Percentiles rank a stretch among this genome's conserved stretches.
Evolutionary conservation across 2,113 vertebrate genomes (phyloP).

Genomic region (Eurystomus gularis): DNA sequence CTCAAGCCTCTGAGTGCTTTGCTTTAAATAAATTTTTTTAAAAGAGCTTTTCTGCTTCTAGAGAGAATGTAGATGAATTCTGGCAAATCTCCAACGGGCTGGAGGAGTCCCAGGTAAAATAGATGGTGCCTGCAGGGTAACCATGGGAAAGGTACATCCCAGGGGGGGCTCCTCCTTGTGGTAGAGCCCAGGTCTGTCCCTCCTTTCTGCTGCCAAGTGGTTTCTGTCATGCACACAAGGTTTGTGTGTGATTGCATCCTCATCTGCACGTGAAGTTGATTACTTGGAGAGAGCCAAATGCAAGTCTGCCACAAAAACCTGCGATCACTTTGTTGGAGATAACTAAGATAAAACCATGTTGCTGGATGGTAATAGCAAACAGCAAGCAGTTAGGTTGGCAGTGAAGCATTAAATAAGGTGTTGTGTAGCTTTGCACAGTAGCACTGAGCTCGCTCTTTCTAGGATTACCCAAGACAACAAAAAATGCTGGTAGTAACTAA

Average conservation of each 20-base stretch:
- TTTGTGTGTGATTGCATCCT: not conserved
- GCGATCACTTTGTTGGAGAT: not conserved
- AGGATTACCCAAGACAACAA: not conserved
- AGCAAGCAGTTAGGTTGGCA: not conserved
- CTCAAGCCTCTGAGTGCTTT: not conserved
- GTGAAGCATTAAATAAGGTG: not conserved
- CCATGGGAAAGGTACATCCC: not conserved
- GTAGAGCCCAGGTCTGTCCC: not conserved
- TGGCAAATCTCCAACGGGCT: not conserved
- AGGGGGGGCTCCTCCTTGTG: not conserved
- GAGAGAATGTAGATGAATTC: not conserved
- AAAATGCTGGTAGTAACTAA: not conserved
- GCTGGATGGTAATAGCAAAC: not conserved
- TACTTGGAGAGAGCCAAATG: not conserved
- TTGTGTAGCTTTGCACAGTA: not conserved
- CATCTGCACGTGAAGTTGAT: not conserved
- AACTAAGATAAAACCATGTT: not conserved
- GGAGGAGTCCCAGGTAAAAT: not conserved
- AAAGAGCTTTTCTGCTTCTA: not conserved
- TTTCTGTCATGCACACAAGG: not conserved
- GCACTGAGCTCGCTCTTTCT: not conserved
- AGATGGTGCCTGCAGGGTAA: rapidly evolving
- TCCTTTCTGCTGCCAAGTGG: not conserved
- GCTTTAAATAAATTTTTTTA: not conserved
- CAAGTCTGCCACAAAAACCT: not conserved